Evolutionary conservation across 1,140 invertebrate genomes (phyloP).

Genomic region (Drosophila quadrilineata): DNA sequence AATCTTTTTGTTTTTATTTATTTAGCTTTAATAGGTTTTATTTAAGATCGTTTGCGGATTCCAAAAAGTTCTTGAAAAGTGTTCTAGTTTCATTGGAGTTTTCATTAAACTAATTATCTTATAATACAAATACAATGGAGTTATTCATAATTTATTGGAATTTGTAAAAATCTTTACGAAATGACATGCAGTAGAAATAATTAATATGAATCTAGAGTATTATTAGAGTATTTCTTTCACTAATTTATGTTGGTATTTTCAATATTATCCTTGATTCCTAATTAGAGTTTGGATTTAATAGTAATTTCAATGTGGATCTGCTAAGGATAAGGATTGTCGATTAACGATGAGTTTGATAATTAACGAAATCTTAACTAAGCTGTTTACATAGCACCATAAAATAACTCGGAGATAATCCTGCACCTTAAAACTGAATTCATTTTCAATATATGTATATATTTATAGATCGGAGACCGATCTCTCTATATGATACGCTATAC

Average conservation of each 20-base stretch:
- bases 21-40: constrained; percentile 49
- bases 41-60: constrained; percentile 30
- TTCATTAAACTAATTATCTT: constrained; percentile 61
- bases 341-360: constrained; percentile 6
- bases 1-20: constrained; percentile 35
- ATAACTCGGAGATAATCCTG: constrained; percentile 7
- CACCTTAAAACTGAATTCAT: constrained; percentile 29
- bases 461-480: constrained; percentile 16
- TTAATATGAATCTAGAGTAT: constrained; percentile 32
- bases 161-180: constrained; percentile 23
- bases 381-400: constrained; percentile 45
- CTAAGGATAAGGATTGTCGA: constrained; percentile 73
- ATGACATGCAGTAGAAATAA: constrained; percentile 37
- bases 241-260: constrained; percentile 10
- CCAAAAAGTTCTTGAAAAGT: constrained; percentile 35
- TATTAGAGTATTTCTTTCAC: constrained; percentile 26
- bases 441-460: too few species aligned
- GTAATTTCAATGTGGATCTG: constrained; percentile 38
- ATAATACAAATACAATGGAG: constrained; percentile 58
- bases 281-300: constrained; percentile 28
- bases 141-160: constrained; percentile 65
- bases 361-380: constrained; percentile 37
- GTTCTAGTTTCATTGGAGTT: constrained; percentile 17
- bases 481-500: not conserved
- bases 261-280: constrained; percentile 25